Conservation (phyloP, 1,140 invertebrate species). For the Thalassaphorura encarpata region DNA sequence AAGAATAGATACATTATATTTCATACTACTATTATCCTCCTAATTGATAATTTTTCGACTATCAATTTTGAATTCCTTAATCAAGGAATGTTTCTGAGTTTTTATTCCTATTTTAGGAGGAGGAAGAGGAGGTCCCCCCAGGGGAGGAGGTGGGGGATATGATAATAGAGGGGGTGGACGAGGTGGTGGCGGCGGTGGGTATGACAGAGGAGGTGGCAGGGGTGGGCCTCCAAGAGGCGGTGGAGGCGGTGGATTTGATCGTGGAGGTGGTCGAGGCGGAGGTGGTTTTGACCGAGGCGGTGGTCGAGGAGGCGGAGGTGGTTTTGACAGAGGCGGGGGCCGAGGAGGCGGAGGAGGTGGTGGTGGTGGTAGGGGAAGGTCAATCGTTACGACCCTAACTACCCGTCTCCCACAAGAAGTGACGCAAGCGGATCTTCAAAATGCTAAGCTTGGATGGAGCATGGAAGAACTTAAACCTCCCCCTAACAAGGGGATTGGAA, state of each 20-base stretch:
- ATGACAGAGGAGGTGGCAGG: background rate
- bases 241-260: background rate
- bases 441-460: background rate
- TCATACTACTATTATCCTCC: too few species aligned
- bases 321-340: background rate
- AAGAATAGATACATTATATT: too few species aligned
- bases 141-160: background rate
- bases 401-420: background rate
- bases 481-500: background rate
- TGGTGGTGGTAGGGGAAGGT: background rate
- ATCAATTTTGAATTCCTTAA: too few species aligned
- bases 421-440: background rate
- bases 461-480: background rate
- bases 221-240: background rate
- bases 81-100: too few species aligned
- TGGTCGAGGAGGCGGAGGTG: background rate
- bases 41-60: too few species aligned
- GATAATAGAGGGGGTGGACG: background rate
- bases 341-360: conserved; percentile 2
- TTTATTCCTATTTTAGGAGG: too few species aligned
- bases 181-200: background rate
- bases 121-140: background rate
- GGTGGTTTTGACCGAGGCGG: background rate
- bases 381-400: background rate
- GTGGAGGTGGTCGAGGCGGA: background rate